phyloP scores from a whole-genome alignment of 2,888 invertebrate species.

The Drosophila cognata region DNA sequence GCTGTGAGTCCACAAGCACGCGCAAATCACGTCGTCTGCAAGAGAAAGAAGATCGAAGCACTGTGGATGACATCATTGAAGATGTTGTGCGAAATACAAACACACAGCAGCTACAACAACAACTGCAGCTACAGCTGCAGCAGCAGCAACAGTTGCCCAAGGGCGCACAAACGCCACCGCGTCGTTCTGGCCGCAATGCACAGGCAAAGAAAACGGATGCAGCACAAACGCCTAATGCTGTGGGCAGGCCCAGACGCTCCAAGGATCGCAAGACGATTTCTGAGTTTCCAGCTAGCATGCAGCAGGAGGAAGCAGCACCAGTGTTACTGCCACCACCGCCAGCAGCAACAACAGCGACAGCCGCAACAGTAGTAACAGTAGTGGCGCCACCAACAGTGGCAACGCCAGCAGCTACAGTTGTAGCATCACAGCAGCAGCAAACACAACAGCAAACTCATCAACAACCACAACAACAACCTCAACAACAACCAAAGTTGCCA shows the following conservation, averaged over 20 bases:
- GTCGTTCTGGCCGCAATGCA: constrained; percentile 84
- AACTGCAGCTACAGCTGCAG: constrained; percentile 44
- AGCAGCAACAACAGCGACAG: constrained; percentile 8
- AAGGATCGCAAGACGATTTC: constrained; percentile 89
- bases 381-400: constrained; percentile 20
- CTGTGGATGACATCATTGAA: constrained; percentile 95
- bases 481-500: constrained; percentile 11
- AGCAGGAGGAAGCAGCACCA: constrained; percentile 77
- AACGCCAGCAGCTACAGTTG: constrained; percentile 3
- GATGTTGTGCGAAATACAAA: constrained; percentile 92
- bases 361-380: constrained; percentile 73
- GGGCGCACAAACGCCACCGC: constrained; percentile 84
- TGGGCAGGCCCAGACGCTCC: constrained; percentile 87
- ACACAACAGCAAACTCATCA: constrained; percentile 7
- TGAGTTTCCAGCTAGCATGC: constrained; percentile 77
- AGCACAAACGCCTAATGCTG: constrained; percentile 59
- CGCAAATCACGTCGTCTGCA: constrained; percentile 92
- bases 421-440: constrained; percentile 1
- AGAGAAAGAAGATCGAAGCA: constrained; percentile 90
- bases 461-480: background rate
- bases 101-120: constrained; percentile 51
- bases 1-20: constrained; percentile 86
- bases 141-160: constrained; percentile 73
- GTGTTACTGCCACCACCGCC: constrained; percentile 42
- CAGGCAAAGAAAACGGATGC: constrained; percentile 80